These are phyloP conservation scores for Ramphastos sulfuratus DNA, from an alignment of 2,113 vertebrate genomes.

Conservation along the genomic window DNA sequence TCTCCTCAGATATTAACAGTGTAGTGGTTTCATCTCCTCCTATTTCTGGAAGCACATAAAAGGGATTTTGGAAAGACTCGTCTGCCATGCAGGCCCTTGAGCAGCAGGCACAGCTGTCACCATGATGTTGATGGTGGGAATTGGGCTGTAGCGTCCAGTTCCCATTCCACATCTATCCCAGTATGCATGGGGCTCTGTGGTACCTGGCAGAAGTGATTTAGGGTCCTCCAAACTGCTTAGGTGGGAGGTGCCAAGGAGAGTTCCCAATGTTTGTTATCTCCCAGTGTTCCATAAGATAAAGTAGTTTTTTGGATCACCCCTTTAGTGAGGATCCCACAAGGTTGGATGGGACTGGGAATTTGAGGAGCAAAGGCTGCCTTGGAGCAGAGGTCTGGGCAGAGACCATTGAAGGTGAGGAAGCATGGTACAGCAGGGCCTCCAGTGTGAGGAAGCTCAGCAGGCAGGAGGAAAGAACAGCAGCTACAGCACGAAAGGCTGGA, in stretches of 20 bases:
- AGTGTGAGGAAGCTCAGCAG: background rate
- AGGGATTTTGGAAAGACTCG: background rate
- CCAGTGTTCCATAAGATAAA: fast-evolving
- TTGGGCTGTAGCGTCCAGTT: background rate
- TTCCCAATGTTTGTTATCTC: background rate
- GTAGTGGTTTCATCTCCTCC: background rate
- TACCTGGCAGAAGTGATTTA: background rate
- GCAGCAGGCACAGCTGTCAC: background rate
- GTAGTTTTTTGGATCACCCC: fast-evolving
- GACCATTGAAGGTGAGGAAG: background rate
- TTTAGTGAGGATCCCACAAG: background rate
- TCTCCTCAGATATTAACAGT: fast-evolving
- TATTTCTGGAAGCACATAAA: fast-evolving
- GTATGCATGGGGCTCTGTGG: background rate
- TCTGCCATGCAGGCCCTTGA: background rate
- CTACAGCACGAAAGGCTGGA: background rate
- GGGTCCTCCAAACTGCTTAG: background rate
- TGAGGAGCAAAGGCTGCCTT: background rate
- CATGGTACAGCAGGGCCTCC: too few species aligned
- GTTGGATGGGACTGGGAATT: background rate
- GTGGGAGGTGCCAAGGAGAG: background rate
- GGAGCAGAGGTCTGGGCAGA: background rate
- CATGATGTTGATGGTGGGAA: fast-evolving
- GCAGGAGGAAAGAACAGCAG: background rate
- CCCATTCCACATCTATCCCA: background rate